These are phyloP conservation scores for Lethenteron camtschaticum DNA, from an alignment of 2,113 vertebrate species.

Conservation along the genomic window DNA sequence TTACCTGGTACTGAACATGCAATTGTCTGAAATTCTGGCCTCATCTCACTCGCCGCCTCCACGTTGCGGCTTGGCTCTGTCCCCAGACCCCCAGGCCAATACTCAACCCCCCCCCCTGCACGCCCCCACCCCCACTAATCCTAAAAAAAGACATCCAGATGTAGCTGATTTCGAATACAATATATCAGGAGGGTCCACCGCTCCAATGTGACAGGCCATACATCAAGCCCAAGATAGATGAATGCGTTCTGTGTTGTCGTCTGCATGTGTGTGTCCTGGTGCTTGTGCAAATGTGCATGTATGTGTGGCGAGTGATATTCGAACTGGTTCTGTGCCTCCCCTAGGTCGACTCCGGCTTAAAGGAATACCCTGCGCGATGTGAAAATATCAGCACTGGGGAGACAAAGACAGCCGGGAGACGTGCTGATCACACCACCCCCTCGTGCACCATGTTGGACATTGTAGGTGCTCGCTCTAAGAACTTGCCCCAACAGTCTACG, in stretches of 20 bases:
- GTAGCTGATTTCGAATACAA: slow-evolving; percentile 2
- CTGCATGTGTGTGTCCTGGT: not conserved
- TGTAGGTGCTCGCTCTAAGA: too few relatives aligned
- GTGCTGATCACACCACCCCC: too few relatives aligned
- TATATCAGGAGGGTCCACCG: slow-evolving; percentile 1
- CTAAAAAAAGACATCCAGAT: slow-evolving; percentile 5
- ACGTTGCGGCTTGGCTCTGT: not conserved
- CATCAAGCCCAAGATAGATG: slow-evolving; percentile 4
- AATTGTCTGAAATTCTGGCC: too few relatives aligned
- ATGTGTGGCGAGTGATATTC: not conserved
- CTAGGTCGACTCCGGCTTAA: too few relatives aligned
- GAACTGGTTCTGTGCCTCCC: too few relatives aligned
- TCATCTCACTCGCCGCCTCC: too few relatives aligned
- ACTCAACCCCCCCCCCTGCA: not conserved
- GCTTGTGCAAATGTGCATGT: slow-evolving; percentile 1
- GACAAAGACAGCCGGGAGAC: too few relatives aligned
- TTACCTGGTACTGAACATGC: too few relatives aligned
- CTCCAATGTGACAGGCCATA: slow-evolving; percentile 3
- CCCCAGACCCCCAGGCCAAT: not conserved
- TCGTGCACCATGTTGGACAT: too few relatives aligned
- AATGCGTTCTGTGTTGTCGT: not conserved
- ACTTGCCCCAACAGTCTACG: too few relatives aligned
- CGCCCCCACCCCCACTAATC: not conserved
- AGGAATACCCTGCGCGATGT: too few relatives aligned
- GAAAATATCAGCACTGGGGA: too few relatives aligned